Evolutionary conservation across 2,888 invertebrate genomes (phyloP), one percentile per base, ranked within the genome.

Genomic region (Campopleginae sp.): DNA sequence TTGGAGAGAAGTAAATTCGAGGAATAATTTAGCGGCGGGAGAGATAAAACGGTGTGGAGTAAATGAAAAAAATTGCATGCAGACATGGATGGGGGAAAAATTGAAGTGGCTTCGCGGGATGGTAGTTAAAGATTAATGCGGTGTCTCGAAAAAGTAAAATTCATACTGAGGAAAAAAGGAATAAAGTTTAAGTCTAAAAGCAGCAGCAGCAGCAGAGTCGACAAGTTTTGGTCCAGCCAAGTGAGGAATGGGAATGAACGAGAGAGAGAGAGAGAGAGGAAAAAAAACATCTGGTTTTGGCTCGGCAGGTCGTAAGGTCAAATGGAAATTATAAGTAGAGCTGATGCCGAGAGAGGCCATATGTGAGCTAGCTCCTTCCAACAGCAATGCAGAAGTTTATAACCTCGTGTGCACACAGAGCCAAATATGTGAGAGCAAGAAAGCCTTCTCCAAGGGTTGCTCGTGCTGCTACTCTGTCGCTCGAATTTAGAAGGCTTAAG

Each of bases 401-500:
- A 23, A 44, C 70, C 10, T 68, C 27, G 42, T n/a, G 33, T 54
- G 17, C 72, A 42, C 8, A 63, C 14, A 58, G 44, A 12, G 38
- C 70, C 31, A 31, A 63, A 19, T 51, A 58, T 70, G 72, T 38
- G 61, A n/a, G 70, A 58, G 58, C 38, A 42, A 38, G 12, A 27
- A 19, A 12, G 66, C 66, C 42, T 68, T 44, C 27, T 68, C 68
- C 44, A 27, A 42, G 44, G 44, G 65, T 74, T 70, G 61, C 79
- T 77, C 31, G 76, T 38, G 38, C 38, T 7, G 38, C 38, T 38
- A 19, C 74, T 77, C 23, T 76, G 79, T 80, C 76, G 76, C 80
- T 23, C 66, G 80, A 82, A 82, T 85, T 85, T 82, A 85, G 80
- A 75, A 82, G 82, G 85, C 85, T 85, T 85, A 85, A 33, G 65